A percentile compares a stretch with the other conserved stretches of the same genome.
Conservation (phyloP, 2,888 invertebrate species). For the Brachypalpus laphriformis region DNA sequence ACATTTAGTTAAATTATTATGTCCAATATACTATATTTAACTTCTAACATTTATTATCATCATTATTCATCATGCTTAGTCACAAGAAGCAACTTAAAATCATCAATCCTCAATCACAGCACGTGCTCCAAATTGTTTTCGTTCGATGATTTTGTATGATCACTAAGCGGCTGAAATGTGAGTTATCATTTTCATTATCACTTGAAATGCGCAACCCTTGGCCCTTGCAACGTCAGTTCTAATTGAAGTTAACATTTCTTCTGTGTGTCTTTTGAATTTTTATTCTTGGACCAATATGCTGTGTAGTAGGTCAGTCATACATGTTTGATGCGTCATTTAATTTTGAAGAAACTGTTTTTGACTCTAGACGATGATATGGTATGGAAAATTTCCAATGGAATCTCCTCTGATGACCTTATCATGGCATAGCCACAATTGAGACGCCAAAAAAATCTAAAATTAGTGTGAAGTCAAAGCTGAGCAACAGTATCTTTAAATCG, state of each 20-base stretch:
- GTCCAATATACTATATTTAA: neutral
- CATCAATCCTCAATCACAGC: neutral
- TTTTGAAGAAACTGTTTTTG: neutral
- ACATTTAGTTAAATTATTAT: too few relatives aligned
- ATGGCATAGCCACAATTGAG: neutral
- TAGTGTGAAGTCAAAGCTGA: neutral
- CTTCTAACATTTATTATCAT: neutral
- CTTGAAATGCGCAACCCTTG: neutral
- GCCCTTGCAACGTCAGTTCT: neutral
- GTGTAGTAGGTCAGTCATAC: neutral
- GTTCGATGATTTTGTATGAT: neutral
- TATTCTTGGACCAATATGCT: neutral
- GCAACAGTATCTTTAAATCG: neutral
- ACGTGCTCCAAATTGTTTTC: neutral
- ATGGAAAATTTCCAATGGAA: constrained; percentile 17
- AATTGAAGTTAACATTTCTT: neutral
- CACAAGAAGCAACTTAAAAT: neutral
- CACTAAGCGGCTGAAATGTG: neutral
- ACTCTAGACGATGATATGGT: neutral
- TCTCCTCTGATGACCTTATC: neutral
- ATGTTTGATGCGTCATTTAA: neutral
- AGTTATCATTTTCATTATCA: constrained; percentile 1
- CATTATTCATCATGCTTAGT: neutral
- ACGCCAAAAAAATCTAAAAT: constrained; percentile 5
- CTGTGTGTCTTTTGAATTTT: neutral